phyloP scores from a whole-genome alignment of 2,888 invertebrate genomes.

The Epinotia brunnichana region DNA sequence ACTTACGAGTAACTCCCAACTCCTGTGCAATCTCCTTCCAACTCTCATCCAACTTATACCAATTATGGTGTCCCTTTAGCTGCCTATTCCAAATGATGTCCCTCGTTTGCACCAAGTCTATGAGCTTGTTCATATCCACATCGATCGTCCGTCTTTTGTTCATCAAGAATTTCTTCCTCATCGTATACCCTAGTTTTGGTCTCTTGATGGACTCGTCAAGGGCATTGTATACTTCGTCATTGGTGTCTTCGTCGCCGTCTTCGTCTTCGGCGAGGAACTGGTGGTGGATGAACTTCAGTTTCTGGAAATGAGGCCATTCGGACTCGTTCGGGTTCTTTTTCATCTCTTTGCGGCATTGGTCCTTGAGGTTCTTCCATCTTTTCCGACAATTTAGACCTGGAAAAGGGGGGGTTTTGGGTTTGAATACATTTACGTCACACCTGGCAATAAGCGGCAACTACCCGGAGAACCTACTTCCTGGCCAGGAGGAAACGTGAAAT shows the following conservation, averaged over 20 bases:
- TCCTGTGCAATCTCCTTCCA: conserved; percentile 79
- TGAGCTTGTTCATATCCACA: conserved; percentile 75
- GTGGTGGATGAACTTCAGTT: conserved; percentile 75
- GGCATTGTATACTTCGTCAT: conserved; percentile 70
- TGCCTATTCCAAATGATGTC: conserved; percentile 79
- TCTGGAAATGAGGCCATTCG: conserved; percentile 77
- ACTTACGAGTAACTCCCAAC: conserved; percentile 76
- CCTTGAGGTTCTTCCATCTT: conserved; percentile 80
- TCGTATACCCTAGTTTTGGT: conserved; percentile 76
- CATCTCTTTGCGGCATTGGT: conserved; percentile 80
- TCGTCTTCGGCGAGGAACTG: conserved; percentile 76
- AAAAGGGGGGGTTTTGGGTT: conserved; percentile 48
- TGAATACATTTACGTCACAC: neutral
- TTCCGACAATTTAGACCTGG: conserved; percentile 77
- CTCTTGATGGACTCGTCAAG: conserved; percentile 74
- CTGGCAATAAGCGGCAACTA: neutral
- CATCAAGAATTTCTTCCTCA: conserved; percentile 76
- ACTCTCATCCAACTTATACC: conserved; percentile 78
- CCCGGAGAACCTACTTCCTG: too few relatives aligned
- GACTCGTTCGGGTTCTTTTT: conserved; percentile 72
- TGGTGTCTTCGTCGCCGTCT: conserved; percentile 71
- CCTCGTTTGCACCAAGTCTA: conserved; percentile 69
- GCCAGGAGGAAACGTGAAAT: too few relatives aligned
- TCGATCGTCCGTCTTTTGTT: conserved; percentile 75
- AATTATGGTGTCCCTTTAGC: conserved; percentile 77